phyloP scores from a whole-genome alignment of 2,797 vertebrate genomes.

The Gephyroberyx darwinii region DNA sequence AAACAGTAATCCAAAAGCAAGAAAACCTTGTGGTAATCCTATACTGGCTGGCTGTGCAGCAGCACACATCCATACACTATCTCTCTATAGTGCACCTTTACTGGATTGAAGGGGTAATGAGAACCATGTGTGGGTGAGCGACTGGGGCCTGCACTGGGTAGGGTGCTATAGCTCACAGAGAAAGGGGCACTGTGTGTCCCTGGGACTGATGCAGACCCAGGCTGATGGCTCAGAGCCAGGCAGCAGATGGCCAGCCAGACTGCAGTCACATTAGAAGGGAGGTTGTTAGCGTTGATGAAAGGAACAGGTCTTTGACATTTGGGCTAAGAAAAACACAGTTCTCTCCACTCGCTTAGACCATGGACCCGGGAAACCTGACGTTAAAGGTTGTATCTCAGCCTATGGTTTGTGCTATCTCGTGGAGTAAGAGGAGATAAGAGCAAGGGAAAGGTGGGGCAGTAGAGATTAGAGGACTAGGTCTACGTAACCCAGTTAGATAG shows the following conservation, averaged over 20 bases:
- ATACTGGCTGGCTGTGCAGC: slow-evolving; percentile 16
- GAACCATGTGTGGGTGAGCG: slow-evolving; percentile 57
- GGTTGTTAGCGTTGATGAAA: slow-evolving; percentile 76
- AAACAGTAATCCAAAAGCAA: slow-evolving; percentile 41
- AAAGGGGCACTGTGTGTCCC: slow-evolving; percentile 69
- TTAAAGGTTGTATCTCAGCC: slow-evolving; percentile 12
- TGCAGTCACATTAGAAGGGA: slow-evolving; percentile 75
- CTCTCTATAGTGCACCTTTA: slow-evolving; percentile 54
- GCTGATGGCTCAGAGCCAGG: slow-evolving; percentile 81
- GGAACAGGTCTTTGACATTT: slow-evolving; percentile 73
- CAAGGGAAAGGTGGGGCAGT: background rate
- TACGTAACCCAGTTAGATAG: slow-evolving; percentile 33
- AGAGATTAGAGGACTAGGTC: slow-evolving; percentile 22
- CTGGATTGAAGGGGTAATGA: slow-evolving; percentile 47
- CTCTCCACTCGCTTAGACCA: slow-evolving; percentile 33
- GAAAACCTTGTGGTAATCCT: slow-evolving; percentile 38
- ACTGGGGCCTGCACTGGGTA: slow-evolving; percentile 44
- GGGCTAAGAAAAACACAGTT: slow-evolving; percentile 50
- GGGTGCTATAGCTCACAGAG: slow-evolving; percentile 54
- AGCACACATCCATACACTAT: slow-evolving; percentile 17
- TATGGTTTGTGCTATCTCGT: slow-evolving; percentile 5
- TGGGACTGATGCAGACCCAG: slow-evolving; percentile 63
- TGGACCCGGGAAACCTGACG: slow-evolving; percentile 13
- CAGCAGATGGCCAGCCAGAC: slow-evolving; percentile 84
- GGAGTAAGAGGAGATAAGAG: background rate